Evolutionary conservation across 2,888 invertebrate species (phyloP).

Genomic region (Xestia sexstrigata): DNA sequence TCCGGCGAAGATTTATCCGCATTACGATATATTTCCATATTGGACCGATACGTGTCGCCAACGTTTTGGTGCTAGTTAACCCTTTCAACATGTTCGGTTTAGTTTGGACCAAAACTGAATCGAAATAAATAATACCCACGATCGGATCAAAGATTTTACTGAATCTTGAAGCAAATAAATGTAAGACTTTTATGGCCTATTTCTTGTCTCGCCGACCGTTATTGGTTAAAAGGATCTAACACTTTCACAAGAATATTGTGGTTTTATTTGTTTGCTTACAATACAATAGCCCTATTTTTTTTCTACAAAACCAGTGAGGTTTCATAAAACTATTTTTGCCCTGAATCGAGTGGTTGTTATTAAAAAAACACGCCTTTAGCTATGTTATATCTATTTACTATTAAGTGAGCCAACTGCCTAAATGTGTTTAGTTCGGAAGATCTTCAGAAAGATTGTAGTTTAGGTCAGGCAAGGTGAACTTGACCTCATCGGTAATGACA

Average conservation of each 20-base stretch:
- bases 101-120: conserved; percentile 1
- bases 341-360: not conserved
- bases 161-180: not conserved
- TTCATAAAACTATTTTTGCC: not conserved
- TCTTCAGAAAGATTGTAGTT: not conserved
- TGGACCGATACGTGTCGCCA: not conserved
- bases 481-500: conserved; percentile 14
- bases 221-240: not conserved
- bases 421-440: conserved; percentile 8
- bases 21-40: conserved; percentile 31
- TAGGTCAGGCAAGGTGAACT: conserved; percentile 7
- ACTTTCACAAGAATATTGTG: not conserved
- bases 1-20: conserved; percentile 41
- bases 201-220: not conserved
- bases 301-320: not conserved
- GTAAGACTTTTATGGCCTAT: not conserved
- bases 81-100: not conserved
- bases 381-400: not conserved
- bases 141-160: not conserved
- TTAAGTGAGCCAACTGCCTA: not conserved
- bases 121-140: not conserved
- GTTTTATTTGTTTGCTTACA: not conserved
- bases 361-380: not conserved
- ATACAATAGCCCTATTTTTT: not conserved
- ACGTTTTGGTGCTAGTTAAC: not conserved